Conservation (phyloP, 1,140 invertebrate species). For the Diorhabda elongata region DNA sequence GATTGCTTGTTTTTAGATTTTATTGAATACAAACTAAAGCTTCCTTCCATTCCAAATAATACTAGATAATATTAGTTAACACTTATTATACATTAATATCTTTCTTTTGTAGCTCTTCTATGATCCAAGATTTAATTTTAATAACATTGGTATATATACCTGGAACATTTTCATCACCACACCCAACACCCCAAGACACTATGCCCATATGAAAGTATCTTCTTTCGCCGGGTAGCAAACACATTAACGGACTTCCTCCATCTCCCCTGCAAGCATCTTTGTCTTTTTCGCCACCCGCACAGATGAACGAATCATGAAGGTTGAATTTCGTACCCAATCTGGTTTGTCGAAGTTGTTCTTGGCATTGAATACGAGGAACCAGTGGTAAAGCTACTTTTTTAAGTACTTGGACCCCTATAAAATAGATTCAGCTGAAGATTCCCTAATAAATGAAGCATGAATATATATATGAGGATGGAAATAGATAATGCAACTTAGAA, state of each 20-base stretch:
- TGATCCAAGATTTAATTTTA: slow-evolving; percentile 57
- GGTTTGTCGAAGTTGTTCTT: slow-evolving; percentile 45
- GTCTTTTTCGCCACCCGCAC: slow-evolving; percentile 52
- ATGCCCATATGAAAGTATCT: slow-evolving; percentile 48
- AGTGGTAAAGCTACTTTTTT: slow-evolving; percentile 42
- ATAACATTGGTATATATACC: slow-evolving; percentile 66
- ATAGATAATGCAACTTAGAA: too few species aligned
- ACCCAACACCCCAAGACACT: slow-evolving; percentile 67
- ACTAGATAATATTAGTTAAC: too few species aligned
- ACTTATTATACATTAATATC: not conserved
- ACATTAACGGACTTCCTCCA: slow-evolving; percentile 27
- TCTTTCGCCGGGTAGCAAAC: slow-evolving; percentile 9
- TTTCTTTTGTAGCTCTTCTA: slow-evolving; percentile 40
- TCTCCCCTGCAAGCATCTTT: slow-evolving; percentile 62
- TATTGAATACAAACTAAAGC: too few species aligned
- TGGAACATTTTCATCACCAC: slow-evolving; percentile 55
- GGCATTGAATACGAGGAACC: slow-evolving; percentile 43
- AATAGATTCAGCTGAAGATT: not conserved
- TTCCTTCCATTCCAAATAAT: too few species aligned
- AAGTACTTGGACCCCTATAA: slow-evolving; percentile 6
- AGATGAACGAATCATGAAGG: slow-evolving; percentile 51
- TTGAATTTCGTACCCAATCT: slow-evolving; percentile 47
- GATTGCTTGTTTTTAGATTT: too few species aligned
- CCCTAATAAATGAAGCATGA: too few species aligned
- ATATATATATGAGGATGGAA: too few species aligned